Evolutionary conservation across 2,888 invertebrate genomes (phyloP).

Genomic region (Sycophila texana): DNA sequence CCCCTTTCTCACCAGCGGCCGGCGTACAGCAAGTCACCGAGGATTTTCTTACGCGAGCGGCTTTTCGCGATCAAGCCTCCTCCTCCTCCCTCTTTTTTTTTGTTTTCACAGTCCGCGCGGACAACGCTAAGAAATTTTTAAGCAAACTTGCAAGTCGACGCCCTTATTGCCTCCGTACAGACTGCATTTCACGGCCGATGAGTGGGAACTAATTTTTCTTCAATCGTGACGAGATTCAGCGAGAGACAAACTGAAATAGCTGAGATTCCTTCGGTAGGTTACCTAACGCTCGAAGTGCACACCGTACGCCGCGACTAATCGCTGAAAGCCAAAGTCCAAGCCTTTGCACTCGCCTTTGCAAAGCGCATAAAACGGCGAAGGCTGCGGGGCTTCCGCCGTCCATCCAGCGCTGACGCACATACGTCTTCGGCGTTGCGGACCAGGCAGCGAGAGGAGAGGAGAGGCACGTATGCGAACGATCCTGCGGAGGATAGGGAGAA

Average conservation of each 20-base stretch:
- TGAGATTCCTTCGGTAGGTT: no score
- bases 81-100: slow-evolving; percentile 10
- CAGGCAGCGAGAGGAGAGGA: neutral
- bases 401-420: slow-evolving; percentile 38
- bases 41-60: slow-evolving; percentile 35
- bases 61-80: slow-evolving; percentile 24
- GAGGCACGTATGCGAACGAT: slow-evolving; percentile 41
- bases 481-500: slow-evolving; percentile 34
- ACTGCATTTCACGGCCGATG: no score
- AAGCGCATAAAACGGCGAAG: neutral
- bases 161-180: no score
- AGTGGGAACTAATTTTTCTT: neutral
- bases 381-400: slow-evolving; percentile 3
- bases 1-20: neutral
- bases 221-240: neutral
- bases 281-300: neutral
- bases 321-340: neutral
- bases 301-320: slow-evolving; percentile 16
- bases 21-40: slow-evolving; percentile 44
- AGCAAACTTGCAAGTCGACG: neutral
- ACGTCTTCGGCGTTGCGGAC: slow-evolving; percentile 19
- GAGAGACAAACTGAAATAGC: no score
- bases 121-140: slow-evolving; percentile 10
- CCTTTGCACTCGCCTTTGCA: no score
- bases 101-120: neutral